Evolutionary conservation across 2,113 vertebrate genomes (phyloP).

Genomic region (Engraulis encrasicolus): DNA sequence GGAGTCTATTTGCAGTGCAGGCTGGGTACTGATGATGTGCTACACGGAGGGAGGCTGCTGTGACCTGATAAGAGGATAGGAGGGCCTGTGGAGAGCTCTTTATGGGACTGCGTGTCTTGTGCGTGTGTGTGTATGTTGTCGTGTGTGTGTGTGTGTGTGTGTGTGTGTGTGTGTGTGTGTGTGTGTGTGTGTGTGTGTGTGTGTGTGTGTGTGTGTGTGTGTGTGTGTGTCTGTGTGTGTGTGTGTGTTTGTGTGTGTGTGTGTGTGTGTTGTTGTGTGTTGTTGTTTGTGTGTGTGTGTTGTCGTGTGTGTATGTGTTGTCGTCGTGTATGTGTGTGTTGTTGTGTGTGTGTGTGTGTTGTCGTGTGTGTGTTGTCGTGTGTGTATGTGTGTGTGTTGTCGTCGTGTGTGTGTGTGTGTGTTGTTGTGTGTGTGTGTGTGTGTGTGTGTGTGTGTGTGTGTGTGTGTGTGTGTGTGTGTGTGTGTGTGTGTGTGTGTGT

Average conservation of each 20-base stretch:
- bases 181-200: background rate
- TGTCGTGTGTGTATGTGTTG: no score
- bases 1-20: slow-evolving; percentile 12
- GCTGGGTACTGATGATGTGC: background rate
- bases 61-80: background rate
- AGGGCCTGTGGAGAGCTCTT: slow-evolving; percentile 20
- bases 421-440: no score
- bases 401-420: no score
- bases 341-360: no score
- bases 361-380: background rate
- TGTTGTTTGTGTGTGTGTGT: no score
- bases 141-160: background rate
- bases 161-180: background rate
- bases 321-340: no score
- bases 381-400: no score
- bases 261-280: no score
- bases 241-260: background rate
- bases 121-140: background rate
- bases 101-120: background rate
- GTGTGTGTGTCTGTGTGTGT: background rate
- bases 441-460: no score
- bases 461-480: no score
- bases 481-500: background rate
- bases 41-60: background rate
- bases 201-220: background rate